A percentile compares a stretch with the other conserved stretches of the same genome.
phyloP scores from a whole-genome alignment of 2,797 vertebrate genomes.

The Periophthalmus magnuspinnatus region DNA sequence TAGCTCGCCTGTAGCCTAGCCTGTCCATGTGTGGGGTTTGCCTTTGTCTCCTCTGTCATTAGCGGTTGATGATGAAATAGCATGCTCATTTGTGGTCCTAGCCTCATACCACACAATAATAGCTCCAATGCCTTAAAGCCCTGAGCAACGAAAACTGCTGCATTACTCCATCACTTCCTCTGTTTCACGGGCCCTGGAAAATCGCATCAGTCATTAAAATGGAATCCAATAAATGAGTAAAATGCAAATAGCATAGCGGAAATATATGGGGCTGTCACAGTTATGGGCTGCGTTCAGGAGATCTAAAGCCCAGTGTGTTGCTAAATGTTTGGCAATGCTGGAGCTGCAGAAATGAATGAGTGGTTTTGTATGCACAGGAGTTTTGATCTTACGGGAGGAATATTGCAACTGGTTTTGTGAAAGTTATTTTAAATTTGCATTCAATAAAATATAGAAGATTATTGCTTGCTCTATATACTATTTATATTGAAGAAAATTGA shows the following conservation, averaged over 20 bases:
- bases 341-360: conserved; percentile 3
- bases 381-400: background rate
- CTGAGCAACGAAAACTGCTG: conserved; percentile 37
- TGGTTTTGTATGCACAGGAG: background rate
- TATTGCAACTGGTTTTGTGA: background rate
- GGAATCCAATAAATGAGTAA: conserved; percentile 28
- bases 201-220: conserved; percentile 31
- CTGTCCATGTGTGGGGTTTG: background rate
- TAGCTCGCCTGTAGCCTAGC: conserved; percentile 14
- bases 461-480: background rate
- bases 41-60: conserved; percentile 50
- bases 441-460: background rate
- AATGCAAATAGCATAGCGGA: conserved; percentile 22
- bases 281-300: conserved; percentile 5
- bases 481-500: background rate
- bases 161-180: conserved; percentile 30
- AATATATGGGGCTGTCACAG: conserved; percentile 7
- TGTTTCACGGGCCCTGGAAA: conserved; percentile 8
- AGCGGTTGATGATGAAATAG: conserved; percentile 59
- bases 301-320: conserved; percentile 13
- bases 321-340: conserved; percentile 10
- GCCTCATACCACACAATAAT: conserved; percentile 49
- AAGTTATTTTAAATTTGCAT: background rate
- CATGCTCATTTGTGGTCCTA: conserved; percentile 48
- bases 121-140: conserved; percentile 40